phyloP scores from a whole-genome alignment of 2,113 vertebrate genomes.

The Nycticryphes semicollaris region DNA sequence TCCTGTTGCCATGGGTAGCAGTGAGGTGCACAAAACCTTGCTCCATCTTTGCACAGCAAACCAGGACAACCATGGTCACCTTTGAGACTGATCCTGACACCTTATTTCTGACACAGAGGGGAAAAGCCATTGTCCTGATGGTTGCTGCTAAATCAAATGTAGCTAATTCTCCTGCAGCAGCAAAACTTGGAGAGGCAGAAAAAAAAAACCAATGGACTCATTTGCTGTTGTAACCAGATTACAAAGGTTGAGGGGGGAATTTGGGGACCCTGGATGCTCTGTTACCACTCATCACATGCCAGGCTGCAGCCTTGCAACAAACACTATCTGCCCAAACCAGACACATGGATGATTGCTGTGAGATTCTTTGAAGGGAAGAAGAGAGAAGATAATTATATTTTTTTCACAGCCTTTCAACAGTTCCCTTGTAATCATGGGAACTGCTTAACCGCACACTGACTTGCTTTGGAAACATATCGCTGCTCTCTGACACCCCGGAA shows the following conservation, averaged over 20 bases:
- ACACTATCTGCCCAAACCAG: neutral
- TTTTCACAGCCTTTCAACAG: neutral
- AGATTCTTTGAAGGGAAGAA: neutral
- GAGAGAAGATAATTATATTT: neutral
- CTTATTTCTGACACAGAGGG: neutral
- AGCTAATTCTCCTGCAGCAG: neutral
- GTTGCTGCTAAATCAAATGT: fast-evolving
- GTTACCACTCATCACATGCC: fast-evolving
- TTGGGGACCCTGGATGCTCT: neutral
- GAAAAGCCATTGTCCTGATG: neutral
- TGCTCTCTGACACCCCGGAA: neutral
- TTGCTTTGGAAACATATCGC: neutral
- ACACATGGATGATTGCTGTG: neutral
- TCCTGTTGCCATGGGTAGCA: no score
- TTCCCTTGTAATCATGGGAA: neutral
- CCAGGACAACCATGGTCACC: neutral
- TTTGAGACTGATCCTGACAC: neutral
- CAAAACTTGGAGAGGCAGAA: neutral
- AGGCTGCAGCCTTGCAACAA: neutral
- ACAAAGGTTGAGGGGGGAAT: neutral
- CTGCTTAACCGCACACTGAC: neutral
- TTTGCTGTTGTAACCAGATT: neutral
- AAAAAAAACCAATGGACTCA: neutral
- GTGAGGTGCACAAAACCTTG: neutral
- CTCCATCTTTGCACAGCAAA: fast-evolving